phyloP scores from a whole-genome alignment of 2,113 vertebrate genomes.

The Cisticola juncidis region DNA sequence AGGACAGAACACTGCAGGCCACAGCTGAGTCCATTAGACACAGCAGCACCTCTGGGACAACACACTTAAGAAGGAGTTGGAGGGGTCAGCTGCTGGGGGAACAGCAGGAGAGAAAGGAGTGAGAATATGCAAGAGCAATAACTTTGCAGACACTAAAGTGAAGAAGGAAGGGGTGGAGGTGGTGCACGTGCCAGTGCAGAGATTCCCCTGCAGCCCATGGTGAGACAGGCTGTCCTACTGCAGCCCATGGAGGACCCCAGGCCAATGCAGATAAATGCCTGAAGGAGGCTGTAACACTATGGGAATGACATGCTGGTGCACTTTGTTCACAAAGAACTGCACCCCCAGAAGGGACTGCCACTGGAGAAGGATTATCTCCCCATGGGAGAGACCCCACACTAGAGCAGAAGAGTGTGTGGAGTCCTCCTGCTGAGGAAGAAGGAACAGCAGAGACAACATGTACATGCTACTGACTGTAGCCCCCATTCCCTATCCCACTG shows the following conservation, averaged over 20 bases:
- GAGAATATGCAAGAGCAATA: neutral
- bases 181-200: neutral
- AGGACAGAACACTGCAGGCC: neutral
- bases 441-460: neutral
- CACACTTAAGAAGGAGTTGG: neutral
- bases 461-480: neutral
- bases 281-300: neutral
- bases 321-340: neutral
- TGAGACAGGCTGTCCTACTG: neutral
- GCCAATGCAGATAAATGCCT: neutral
- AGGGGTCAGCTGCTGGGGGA: neutral
- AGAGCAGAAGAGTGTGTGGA: neutral
- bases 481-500: neutral
- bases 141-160: no score
- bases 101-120: neutral
- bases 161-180: neutral
- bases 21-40: neutral
- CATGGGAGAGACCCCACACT: neutral
- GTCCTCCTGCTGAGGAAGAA: neutral
- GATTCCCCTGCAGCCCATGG: neutral
- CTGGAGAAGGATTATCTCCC: neutral
- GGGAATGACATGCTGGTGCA: neutral
- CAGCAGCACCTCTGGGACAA: neutral
- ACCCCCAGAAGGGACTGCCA: neutral
- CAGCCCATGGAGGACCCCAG: neutral